phyloP scores from a whole-genome alignment of 2,797 vertebrate genomes.

The Gymnothorax reevesii region DNA sequence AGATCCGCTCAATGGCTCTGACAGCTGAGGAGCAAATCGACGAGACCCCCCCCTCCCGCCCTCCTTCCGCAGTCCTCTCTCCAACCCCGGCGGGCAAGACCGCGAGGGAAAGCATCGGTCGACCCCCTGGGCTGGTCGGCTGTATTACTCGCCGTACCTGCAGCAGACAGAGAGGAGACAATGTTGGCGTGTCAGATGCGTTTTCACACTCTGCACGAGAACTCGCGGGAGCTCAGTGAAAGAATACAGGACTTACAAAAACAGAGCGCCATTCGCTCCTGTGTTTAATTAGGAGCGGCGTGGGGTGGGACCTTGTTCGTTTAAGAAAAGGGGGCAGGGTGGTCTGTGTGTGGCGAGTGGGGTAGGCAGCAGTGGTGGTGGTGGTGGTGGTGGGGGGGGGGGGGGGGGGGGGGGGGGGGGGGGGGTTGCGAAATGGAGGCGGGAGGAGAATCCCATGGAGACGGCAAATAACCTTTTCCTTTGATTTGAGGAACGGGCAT shows the following conservation, averaged over 20 bases:
- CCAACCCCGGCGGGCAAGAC: slow-evolving; percentile 64
- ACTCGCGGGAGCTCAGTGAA: slow-evolving; percentile 70
- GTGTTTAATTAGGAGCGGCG: slow-evolving; percentile 75
- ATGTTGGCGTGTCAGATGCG: slow-evolving; percentile 77
- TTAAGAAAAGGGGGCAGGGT: slow-evolving; percentile 59
- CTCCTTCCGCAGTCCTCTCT: slow-evolving; percentile 64
- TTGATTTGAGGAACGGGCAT: slow-evolving; percentile 91
- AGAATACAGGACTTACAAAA: slow-evolving; percentile 47
- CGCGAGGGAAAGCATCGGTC: slow-evolving; percentile 74
- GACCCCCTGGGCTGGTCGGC: slow-evolving; percentile 80
- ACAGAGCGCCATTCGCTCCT: slow-evolving; percentile 61
- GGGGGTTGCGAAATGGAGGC: slow-evolving; percentile 65
- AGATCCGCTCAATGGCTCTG: slow-evolving; percentile 76
- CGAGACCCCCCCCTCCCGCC: slow-evolving; percentile 76
- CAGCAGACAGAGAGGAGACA: slow-evolving; percentile 73
- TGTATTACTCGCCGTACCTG: slow-evolving; percentile 70
- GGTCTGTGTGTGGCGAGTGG: slow-evolving; percentile 37
- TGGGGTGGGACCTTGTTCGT: slow-evolving; percentile 59
- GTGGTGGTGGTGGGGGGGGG: too few species aligned
- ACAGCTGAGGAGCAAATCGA: slow-evolving; percentile 80
- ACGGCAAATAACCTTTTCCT: slow-evolving; percentile 91
- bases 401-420: slow-evolving; percentile 28
- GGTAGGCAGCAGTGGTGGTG: too few species aligned
- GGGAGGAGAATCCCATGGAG: slow-evolving; percentile 81
- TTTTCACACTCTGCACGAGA: slow-evolving; percentile 77